Percentiles rank a stretch among this genome's conserved stretches.
Conservation (phyloP, 23 tunicate species). For the Botrylloides violaceus region DNA sequence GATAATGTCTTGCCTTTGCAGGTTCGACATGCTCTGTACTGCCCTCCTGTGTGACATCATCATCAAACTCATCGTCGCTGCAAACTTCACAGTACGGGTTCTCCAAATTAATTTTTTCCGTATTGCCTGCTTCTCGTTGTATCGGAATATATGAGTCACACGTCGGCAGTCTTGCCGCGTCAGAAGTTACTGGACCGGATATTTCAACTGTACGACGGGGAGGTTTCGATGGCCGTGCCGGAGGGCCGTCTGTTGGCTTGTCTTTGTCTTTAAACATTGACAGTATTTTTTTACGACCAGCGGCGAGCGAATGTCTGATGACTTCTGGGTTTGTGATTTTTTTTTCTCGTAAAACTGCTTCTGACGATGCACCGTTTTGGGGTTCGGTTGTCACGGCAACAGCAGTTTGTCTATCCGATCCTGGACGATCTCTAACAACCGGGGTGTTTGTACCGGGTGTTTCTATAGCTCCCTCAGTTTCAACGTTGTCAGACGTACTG, state of each 20-base stretch:
- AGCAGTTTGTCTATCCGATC: not conserved
- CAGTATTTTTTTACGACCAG: conserved; percentile 12
- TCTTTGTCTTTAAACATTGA: not conserved
- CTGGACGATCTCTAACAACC: not conserved
- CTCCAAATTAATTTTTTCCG: conserved; percentile 6
- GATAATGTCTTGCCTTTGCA: conserved; percentile 15
- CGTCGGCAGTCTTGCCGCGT: conserved; percentile 19
- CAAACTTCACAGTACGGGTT: conserved; percentile 18
- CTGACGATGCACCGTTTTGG: not conserved
- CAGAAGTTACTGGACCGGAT: conserved; percentile 33
- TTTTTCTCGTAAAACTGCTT: not conserved
- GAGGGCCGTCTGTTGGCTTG: not conserved
- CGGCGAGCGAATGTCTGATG: conserved; percentile 8
- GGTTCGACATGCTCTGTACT: not conserved
- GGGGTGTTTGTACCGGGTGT: not conserved
- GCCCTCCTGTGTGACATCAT: conserved; percentile 3
- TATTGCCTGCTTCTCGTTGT: not conserved
- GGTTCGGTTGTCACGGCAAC: not conserved
- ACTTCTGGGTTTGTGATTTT: conserved; percentile 8
- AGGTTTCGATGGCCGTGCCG: conserved; percentile 13
- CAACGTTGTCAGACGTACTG: not conserved
- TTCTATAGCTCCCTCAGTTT: not conserved
- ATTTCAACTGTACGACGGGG: conserved; percentile 21
- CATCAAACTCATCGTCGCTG: conserved; percentile 18
- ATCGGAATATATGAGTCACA: conserved; percentile 10